Evolutionary conservation across 2,888 invertebrate genomes (phyloP).

Genomic region (Gymnosoma rotundatum): DNA sequence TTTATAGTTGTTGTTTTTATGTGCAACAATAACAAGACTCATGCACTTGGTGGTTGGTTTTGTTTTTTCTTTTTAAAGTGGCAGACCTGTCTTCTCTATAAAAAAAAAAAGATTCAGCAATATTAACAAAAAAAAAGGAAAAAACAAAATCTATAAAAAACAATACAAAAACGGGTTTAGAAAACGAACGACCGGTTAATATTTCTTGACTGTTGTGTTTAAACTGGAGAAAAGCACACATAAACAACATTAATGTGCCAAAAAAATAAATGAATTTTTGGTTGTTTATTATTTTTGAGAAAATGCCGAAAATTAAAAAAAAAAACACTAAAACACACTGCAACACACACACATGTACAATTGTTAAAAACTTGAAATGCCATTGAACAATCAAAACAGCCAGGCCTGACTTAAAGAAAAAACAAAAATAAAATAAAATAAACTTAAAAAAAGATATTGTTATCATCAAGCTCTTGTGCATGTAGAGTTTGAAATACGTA

Average conservation of each 20-base stretch:
- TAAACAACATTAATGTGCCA: constrained; percentile 59
- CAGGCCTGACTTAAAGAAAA: constrained; percentile 58
- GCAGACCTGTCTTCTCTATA: constrained; percentile 68
- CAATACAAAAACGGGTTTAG: constrained; percentile 64
- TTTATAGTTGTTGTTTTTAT: constrained; percentile 19
- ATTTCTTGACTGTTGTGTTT: constrained; percentile 70
- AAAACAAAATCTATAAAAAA: constrained; percentile 43
- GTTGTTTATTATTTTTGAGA: constrained; percentile 52
- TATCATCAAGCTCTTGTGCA: constrained; percentile 55
- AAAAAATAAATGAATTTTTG: constrained; percentile 42
- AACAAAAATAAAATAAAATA: constrained; percentile 39
- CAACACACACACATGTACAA: constrained; percentile 48
- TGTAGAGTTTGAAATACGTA: constrained; percentile 34
- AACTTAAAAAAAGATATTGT: background rate
- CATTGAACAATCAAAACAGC: constrained; percentile 69
- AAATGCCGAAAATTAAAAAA: constrained; percentile 44
- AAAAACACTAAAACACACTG: constrained; percentile 66
- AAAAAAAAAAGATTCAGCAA: constrained; percentile 27
- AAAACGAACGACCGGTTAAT: constrained; percentile 68
- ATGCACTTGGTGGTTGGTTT: constrained; percentile 60
- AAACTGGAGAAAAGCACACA: constrained; percentile 47
- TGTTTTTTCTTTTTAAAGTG: constrained; percentile 19
- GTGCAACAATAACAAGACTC: constrained; percentile 42
- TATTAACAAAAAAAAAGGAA: constrained; percentile 24
- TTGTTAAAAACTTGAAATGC: constrained; percentile 74